phyloP scores from a whole-genome alignment of 1,140 invertebrate genomes.

The Melitaea cinxia region DNA sequence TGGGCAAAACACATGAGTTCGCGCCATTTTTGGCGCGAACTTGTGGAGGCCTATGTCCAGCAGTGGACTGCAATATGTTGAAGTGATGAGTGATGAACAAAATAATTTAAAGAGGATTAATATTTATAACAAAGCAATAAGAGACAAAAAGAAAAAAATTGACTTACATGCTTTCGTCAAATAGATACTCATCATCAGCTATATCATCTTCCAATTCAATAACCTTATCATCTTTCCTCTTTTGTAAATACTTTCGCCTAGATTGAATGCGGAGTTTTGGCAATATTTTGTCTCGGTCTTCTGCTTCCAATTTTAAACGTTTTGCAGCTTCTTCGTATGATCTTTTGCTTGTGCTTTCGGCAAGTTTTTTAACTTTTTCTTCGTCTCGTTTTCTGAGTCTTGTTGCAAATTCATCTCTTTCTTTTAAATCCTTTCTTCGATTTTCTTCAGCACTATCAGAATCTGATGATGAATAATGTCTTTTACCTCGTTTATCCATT shows the following conservation, averaged over 20 bases:
- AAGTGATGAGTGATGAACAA: too few species aligned
- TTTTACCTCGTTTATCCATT: slow-evolving; percentile 73
- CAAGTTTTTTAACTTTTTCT: slow-evolving; percentile 92
- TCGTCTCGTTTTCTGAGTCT: slow-evolving; percentile 95
- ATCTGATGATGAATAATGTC: slow-evolving; percentile 81
- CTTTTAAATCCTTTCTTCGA: slow-evolving; percentile 91
- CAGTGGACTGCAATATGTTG: too few species aligned
- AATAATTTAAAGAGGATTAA: too few species aligned
- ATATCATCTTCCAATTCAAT: slow-evolving; percentile 97
- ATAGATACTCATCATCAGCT: slow-evolving; percentile 97
- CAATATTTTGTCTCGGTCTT: slow-evolving; percentile 92
- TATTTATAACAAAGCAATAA: too few species aligned
- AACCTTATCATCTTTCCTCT: slow-evolving; percentile 97
- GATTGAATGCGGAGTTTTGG: slow-evolving; percentile 95
- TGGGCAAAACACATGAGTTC: too few species aligned
- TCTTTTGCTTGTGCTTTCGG: slow-evolving; percentile 87
- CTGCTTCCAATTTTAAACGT: slow-evolving; percentile 92
- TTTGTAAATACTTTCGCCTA: slow-evolving; percentile 95
- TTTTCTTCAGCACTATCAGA: slow-evolving; percentile 86
- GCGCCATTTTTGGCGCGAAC: too few species aligned
- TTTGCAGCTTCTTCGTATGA: slow-evolving; percentile 96
- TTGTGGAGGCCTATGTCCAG: too few species aligned
- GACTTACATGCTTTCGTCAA: slow-evolving; percentile 92
- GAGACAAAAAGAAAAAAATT: background rate
- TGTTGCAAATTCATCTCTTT: slow-evolving; percentile 96